phyloP scores from a whole-genome alignment of 2,888 invertebrate species.

The Hypsopygia costalis region DNA sequence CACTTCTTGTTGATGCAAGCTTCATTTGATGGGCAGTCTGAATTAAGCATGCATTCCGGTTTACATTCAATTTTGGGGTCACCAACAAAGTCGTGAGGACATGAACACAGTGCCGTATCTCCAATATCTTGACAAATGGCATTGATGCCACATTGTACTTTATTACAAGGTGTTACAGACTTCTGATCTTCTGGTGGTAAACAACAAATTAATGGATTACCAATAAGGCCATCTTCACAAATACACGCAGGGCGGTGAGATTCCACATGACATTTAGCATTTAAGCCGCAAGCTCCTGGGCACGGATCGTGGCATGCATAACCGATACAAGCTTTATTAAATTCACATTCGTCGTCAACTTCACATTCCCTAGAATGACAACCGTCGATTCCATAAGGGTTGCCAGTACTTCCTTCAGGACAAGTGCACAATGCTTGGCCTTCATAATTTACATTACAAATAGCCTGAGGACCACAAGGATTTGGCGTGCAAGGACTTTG shows the following conservation, averaged over 20 bases:
- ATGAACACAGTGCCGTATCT: conserved; percentile 88
- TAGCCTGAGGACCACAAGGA: conserved; percentile 89
- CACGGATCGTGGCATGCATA: conserved; percentile 91
- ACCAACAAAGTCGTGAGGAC: conserved; percentile 87
- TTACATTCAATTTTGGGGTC: conserved; percentile 89
- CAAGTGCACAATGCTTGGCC: conserved; percentile 88
- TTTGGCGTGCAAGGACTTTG: conserved; percentile 88
- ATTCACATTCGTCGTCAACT: conserved; percentile 88
- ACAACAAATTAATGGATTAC: conserved; percentile 89
- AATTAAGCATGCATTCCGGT: conserved; percentile 90
- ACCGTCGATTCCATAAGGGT: conserved; percentile 85
- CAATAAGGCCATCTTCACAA: conserved; percentile 85
- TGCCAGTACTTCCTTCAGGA: conserved; percentile 87
- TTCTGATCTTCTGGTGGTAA: conserved; percentile 79
- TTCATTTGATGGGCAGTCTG: conserved; percentile 87
- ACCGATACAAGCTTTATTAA: conserved; percentile 87
- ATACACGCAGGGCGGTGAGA: conserved; percentile 90
- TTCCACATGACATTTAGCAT: conserved; percentile 87
- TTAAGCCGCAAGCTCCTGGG: conserved; percentile 89
- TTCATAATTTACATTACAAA: conserved; percentile 84
- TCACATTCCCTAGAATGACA: conserved; percentile 91
- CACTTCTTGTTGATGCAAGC: conserved; percentile 89
- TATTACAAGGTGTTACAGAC: conserved; percentile 84
- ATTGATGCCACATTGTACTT: conserved; percentile 88
- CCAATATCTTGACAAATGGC: conserved; percentile 87